Evolutionary conservation across 2,797 vertebrate species (phyloP).

Genomic region (Molossus alvarezi): DNA sequence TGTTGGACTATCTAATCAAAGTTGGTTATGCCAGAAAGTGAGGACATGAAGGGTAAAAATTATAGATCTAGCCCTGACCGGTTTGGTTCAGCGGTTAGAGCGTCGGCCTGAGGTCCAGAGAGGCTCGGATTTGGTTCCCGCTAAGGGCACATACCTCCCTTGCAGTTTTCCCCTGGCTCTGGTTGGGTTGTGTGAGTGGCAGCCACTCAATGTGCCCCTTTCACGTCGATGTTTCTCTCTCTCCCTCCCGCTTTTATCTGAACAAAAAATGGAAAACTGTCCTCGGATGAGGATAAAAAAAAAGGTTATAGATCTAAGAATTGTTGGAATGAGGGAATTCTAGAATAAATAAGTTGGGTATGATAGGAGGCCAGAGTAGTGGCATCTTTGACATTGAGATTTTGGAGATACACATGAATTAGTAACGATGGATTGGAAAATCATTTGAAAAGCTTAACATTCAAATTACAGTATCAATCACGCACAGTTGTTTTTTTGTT

Average conservation of each 20-base stretch:
- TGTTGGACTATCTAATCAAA: neutral
- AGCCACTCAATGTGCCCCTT: too few relatives aligned
- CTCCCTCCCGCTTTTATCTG: too few relatives aligned
- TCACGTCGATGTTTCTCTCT: too few relatives aligned
- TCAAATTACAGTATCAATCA: constrained; percentile 48
- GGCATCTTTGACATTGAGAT: constrained; percentile 39
- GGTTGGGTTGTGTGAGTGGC: too few relatives aligned
- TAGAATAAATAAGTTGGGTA: neutral
- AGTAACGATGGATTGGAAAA: constrained; percentile 45
- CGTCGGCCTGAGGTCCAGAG: too few relatives aligned
- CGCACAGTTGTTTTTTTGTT: neutral
- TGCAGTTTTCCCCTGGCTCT: too few relatives aligned
- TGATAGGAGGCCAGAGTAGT: neutral
- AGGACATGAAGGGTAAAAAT: neutral
- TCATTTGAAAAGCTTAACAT: constrained; percentile 14
- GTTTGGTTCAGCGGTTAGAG: too few relatives aligned
- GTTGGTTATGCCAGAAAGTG: constrained; percentile 28
- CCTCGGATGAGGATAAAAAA: too few relatives aligned
- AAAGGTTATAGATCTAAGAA: neutral
- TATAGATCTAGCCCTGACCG: neutral
- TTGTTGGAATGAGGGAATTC: neutral
- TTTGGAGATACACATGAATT: constrained; percentile 37
- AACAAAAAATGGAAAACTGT: too few relatives aligned
- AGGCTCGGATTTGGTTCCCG: too few relatives aligned
- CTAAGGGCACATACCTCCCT: too few relatives aligned